phyloP scores from a whole-genome alignment of 2,797 vertebrate genomes.

The Oryzias dopingdopingensis region DNA sequence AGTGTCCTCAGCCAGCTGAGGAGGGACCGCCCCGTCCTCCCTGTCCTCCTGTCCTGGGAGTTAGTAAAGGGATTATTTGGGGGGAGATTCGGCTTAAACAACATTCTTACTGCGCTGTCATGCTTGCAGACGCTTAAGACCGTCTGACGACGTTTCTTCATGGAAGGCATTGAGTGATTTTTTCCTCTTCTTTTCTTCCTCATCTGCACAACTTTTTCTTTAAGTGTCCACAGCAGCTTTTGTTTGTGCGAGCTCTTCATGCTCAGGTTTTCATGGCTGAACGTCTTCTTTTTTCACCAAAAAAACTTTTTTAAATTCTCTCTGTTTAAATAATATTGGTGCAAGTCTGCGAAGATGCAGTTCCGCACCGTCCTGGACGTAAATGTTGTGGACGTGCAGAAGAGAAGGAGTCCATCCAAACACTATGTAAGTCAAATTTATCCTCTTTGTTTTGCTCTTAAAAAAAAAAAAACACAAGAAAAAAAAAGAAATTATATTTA shows the following conservation, averaged over 20 bases:
- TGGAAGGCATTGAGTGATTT: conserved; percentile 21
- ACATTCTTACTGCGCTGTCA: conserved; percentile 54
- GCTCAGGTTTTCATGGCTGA: conserved; percentile 44
- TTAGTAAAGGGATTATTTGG: conserved; percentile 44
- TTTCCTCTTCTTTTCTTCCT: too few species aligned
- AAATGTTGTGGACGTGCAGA: conserved; percentile 91
- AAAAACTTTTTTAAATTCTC: too few species aligned
- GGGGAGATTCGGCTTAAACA: conserved; percentile 39
- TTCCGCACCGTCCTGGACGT: conserved; percentile 85
- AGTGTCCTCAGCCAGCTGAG: conserved; percentile 27
- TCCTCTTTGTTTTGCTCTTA: neutral
- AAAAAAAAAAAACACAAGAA: too few species aligned
- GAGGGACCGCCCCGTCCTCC: conserved; percentile 40
- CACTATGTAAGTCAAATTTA: conserved; percentile 87
- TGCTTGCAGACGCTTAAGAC: conserved; percentile 45
- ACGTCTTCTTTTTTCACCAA: conserved; percentile 9
- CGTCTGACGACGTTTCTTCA: conserved; percentile 23
- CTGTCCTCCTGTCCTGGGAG: conserved; percentile 4
- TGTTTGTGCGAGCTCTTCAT: neutral
- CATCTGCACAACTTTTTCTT: conserved; percentile 8
- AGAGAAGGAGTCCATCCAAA: conserved; percentile 91
- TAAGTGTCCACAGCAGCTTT: neutral
- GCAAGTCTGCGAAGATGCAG: conserved; percentile 78
- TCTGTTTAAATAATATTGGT: conserved; percentile 5
- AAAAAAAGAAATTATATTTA: too few species aligned